Conservation (phyloP, 1,140 invertebrate genomes). For the Bombus balteatus region DNA sequence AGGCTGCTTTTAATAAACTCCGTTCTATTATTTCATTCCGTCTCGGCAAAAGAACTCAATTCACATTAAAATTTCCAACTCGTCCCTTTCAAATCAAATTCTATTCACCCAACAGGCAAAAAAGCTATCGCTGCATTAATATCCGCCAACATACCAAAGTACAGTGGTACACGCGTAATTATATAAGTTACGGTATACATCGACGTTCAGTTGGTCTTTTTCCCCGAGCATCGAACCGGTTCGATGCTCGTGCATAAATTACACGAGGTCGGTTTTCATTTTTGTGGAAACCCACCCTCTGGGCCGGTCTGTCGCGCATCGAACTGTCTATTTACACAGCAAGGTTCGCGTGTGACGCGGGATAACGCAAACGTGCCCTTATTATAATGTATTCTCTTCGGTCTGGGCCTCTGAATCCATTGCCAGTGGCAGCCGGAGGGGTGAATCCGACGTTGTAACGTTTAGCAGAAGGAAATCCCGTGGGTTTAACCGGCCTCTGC, state of each 20-base stretch:
- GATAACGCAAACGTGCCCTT: slow-evolving; percentile 51
- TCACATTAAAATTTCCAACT: no score
- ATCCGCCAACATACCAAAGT: neutral
- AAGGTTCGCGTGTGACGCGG: slow-evolving; percentile 31
- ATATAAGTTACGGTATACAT: neutral
- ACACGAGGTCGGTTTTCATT: slow-evolving; percentile 4
- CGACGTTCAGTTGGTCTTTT: neutral
- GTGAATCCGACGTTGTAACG: slow-evolving; percentile 60
- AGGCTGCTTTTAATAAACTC: no score
- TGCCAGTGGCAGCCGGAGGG: slow-evolving; percentile 14
- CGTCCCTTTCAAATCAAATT: neutral
- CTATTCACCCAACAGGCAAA: neutral
- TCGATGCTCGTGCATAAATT: slow-evolving; percentile 1
- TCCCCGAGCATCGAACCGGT: no score
- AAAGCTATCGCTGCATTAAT: neutral
- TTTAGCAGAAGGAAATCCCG: slow-evolving; percentile 65
- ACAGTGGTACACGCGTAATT: neutral
- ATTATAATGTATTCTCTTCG: slow-evolving; percentile 68
- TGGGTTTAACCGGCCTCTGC: slow-evolving; percentile 55
- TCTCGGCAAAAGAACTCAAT: no score
- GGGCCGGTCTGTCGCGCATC: neutral
- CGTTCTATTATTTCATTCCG: no score
- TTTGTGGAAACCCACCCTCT: slow-evolving; percentile 22
- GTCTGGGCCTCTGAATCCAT: slow-evolving; percentile 45
- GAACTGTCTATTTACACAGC: slow-evolving; percentile 41